phyloP scores from a whole-genome alignment of 2,888 invertebrate genomes.

The Junonia oenone region DNA sequence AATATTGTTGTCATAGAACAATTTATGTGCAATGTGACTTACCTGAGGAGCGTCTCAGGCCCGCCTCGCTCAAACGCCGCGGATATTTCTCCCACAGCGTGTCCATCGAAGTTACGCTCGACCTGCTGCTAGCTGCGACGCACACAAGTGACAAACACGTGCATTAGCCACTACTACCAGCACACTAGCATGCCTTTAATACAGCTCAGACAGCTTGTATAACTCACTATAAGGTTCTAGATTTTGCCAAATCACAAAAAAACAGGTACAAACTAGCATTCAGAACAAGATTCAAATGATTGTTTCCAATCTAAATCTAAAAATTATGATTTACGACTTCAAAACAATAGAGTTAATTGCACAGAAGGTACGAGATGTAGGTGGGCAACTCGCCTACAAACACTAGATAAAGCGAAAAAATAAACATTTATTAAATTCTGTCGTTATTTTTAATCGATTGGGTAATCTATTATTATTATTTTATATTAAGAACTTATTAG shows the following conservation, averaged over 20 bases:
- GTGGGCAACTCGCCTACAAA: slow-evolving; percentile 18
- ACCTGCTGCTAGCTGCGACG: slow-evolving; percentile 76
- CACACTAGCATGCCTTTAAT: slow-evolving; percentile 40
- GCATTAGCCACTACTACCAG: slow-evolving; percentile 67
- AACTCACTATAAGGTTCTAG: neutral
- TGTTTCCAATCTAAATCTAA: neutral
- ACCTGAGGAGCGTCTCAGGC: slow-evolving; percentile 88
- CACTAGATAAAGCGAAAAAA: neutral
- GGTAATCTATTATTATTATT: too few species aligned
- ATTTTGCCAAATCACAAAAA: neutral
- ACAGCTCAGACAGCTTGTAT: neutral
- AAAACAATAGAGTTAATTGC: slow-evolving; percentile 64
- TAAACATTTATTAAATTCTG: neutral
- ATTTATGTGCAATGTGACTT: slow-evolving; percentile 42
- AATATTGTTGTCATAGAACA: slow-evolving; percentile 15
- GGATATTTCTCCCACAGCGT: slow-evolving; percentile 86
- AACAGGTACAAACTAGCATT: neutral
- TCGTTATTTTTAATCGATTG: neutral
- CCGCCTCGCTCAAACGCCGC: slow-evolving; percentile 87
- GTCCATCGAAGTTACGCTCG: slow-evolving; percentile 84
- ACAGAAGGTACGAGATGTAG: slow-evolving; percentile 20
- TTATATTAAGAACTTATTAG: neutral
- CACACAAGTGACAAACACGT: slow-evolving; percentile 71
- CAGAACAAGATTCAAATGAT: neutral
- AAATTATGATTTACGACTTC: slow-evolving; percentile 26